Base-by-base conservation (phyloP, 2,797 vertebrate species). In the Girardinus metallicus region DNA sequence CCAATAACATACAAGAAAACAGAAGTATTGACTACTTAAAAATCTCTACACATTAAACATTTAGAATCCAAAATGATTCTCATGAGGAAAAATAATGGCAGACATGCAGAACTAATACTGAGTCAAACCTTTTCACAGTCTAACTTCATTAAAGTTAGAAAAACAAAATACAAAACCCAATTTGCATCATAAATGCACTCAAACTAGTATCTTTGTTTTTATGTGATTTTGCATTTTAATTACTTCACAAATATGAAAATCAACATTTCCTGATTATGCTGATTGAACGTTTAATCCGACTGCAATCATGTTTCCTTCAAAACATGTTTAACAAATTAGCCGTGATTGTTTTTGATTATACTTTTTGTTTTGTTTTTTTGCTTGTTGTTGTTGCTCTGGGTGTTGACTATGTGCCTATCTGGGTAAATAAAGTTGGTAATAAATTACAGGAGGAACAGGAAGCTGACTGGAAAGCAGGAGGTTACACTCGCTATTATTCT, bases 371-470 rank as follows among this genome's bases (percentile, higher is more conserved):
- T 1, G 9, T 1, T 29, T 41, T 34, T 43, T 51, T 36, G 18
- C 26, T 29, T 5, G 39, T 36, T 16, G 36, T 68, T 41, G 23
- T 16, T 12, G 11, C 23, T 44, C 39, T 70, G 66, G 1, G 10
- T 78, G 43, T 44, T 47, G 31, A 29, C 46, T 77, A 41, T 74
- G 39, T 76, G 71, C 46, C 62, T 68, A 66, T 62, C 77, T 78
- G 44, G 34, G 23, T 66, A 66, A 75, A 31, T 78, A 75, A 53
- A 75, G 72, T 49, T 72, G 10, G 36, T 36, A 71, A 74, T 77
- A 77, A 75, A 80, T 80, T 77, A 77, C 39, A 75, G 62, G 62
- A 57, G 12, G n/a, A 80, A 53, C 51, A 43, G 23, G 21, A 51
- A 18, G 60, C 41, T 44, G 23, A 60, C 73, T 44, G 53, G 47